Evolutionary conservation across 2,888 invertebrate genomes (phyloP).

Genomic region (Sepioteuthis lessoniana): DNA sequence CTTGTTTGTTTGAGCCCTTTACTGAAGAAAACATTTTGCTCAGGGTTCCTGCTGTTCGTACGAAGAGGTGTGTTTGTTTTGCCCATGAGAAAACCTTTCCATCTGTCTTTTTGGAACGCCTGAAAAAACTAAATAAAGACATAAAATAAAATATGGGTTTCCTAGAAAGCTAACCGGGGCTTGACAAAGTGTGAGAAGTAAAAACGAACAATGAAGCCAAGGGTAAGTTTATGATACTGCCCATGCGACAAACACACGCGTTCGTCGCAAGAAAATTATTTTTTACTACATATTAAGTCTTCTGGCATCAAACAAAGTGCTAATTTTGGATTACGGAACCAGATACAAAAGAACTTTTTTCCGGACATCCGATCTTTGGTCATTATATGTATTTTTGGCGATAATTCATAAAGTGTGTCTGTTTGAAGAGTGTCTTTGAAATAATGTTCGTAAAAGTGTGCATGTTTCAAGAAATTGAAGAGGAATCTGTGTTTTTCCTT

Average conservation of each 20-base stretch:
- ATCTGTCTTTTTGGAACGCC: constrained; percentile 42
- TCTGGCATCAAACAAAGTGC: neutral
- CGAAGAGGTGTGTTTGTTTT: constrained; percentile 45
- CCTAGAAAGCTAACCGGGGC: neutral
- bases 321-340: neutral
- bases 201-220: neutral
- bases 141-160: neutral
- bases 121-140: neutral
- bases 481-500: neutral
- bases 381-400: neutral
- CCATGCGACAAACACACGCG: neutral
- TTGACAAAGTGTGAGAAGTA: neutral
- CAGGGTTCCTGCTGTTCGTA: neutral
- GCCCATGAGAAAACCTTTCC: constrained; percentile 24
- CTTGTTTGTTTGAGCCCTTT: neutral
- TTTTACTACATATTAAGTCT: neutral
- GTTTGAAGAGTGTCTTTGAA: neutral
- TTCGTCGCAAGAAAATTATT: neutral
- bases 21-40: neutral
- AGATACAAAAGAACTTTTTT: neutral
- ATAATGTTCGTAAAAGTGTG: neutral
- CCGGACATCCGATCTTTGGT: neutral
- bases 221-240: neutral
- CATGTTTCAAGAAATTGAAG: neutral
- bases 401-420: neutral